These are phyloP conservation scores for Oncorhynchus masou DNA, from an alignment of 2,113 vertebrate species.

Conservation along the genomic window DNA sequence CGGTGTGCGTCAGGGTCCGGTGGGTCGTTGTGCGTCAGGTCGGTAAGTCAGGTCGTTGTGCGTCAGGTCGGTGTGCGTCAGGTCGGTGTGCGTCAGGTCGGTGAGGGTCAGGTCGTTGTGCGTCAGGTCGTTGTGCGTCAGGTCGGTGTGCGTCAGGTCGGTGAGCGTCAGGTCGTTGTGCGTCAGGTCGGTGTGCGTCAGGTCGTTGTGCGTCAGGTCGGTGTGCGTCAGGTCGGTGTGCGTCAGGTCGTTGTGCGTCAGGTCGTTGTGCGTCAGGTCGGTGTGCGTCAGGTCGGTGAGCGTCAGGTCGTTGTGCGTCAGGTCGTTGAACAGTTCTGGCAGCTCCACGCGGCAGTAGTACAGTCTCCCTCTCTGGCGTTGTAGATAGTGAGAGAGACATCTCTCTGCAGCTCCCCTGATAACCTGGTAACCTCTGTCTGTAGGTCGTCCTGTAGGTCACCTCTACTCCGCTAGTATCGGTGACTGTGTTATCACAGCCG, in stretches of 20 bases:
- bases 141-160: conserved; percentile 31
- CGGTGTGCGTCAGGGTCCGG: conserved; percentile 32
- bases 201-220: conserved; percentile 31
- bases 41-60: conserved; percentile 35
- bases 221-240: conserved; percentile 29
- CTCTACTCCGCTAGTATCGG: not conserved
- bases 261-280: not conserved
- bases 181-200: conserved; percentile 18
- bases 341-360: conserved; percentile 68
- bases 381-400: conserved; percentile 60
- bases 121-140: conserved; percentile 37
- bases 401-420: not conserved
- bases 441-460: conserved; percentile 2
- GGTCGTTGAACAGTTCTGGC: conserved; percentile 68
- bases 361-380: conserved; percentile 27
- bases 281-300: conserved; percentile 30
- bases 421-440: not conserved
- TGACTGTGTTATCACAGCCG: conserved; percentile 21
- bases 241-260: conserved; percentile 37
- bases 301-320: conserved; percentile 36
- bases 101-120: conserved; percentile 30
- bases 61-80: conserved; percentile 37
- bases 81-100: conserved; percentile 31
- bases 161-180: conserved; percentile 22
- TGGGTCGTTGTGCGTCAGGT: conserved; percentile 32